phyloP scores from a whole-genome alignment of 2,797 vertebrate species.

The Lithobates pipiens region DNA sequence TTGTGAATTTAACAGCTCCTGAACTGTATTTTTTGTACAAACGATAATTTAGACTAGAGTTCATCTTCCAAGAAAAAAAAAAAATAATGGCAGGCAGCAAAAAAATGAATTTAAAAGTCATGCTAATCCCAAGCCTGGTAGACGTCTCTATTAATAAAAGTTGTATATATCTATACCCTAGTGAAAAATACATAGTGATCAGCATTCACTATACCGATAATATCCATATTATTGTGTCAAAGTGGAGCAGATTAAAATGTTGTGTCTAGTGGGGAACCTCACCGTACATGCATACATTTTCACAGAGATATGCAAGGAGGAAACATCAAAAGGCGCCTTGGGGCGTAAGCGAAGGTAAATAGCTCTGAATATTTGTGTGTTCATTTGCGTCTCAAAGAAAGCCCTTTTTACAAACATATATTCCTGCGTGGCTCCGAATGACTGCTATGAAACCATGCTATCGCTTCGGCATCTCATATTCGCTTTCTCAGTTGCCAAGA shows the following conservation, averaged over 20 bases:
- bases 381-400: conserved; percentile 26
- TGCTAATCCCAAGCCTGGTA: no score
- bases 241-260: neutral
- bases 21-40: no score
- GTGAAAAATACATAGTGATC: neutral
- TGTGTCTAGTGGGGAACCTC: conserved; percentile 1
- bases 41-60: no score
- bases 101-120: no score
- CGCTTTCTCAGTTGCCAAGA: conserved; percentile 18
- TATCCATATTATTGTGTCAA: neutral
- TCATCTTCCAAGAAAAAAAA: no score
- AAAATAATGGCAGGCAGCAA: no score
- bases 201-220: neutral
- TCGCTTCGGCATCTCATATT: conserved; percentile 16
- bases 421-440: conserved; percentile 15
- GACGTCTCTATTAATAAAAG: no score
- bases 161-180: no score
- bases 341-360: conserved; percentile 14
- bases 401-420: conserved; percentile 29
- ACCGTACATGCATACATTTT: conserved; percentile 23
- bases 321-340: conserved; percentile 40
- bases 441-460: conserved; percentile 2
- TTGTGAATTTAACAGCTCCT: no score
- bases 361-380: conserved; percentile 27
- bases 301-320: neutral